Evolutionary conservation across 2,797 vertebrate genomes (phyloP).

Genomic region (Lutra lutra): DNA sequence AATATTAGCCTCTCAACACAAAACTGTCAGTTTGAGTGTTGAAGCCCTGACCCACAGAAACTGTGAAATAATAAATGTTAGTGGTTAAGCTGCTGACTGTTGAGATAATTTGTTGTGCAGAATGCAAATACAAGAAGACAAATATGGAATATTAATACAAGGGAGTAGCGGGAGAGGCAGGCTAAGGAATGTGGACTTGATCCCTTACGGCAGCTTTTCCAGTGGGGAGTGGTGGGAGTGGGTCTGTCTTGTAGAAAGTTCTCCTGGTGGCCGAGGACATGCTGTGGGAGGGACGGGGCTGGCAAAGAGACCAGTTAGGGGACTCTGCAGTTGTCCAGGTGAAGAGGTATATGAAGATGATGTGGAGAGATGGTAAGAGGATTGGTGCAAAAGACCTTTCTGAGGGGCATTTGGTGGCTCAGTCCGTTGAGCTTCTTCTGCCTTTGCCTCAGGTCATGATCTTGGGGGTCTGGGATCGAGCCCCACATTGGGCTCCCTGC

Average conservation of each 20-base stretch:
- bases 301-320: background rate
- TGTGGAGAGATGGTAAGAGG: background rate
- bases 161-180: background rate
- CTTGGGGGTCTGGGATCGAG: too few relatives aligned
- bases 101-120: background rate
- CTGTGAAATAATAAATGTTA: background rate
- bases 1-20: background rate
- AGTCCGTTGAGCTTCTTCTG: background rate
- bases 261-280: background rate
- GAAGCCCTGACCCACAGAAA: constrained; percentile 34
- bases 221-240: background rate
- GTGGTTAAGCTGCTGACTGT: background rate
- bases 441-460: too few relatives aligned
- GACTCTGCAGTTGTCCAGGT: background rate
- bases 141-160: background rate
- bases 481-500: too few relatives aligned
- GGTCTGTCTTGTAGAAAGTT: background rate
- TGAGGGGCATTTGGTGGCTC: background rate
- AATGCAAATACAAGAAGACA: background rate
- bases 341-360: too few relatives aligned
- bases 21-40: background rate
- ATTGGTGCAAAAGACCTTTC: background rate
- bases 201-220: background rate
- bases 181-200: background rate
- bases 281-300: background rate